Conservation (phyloP, 1,140 invertebrate species). For the Hyles euphorbiae region DNA sequence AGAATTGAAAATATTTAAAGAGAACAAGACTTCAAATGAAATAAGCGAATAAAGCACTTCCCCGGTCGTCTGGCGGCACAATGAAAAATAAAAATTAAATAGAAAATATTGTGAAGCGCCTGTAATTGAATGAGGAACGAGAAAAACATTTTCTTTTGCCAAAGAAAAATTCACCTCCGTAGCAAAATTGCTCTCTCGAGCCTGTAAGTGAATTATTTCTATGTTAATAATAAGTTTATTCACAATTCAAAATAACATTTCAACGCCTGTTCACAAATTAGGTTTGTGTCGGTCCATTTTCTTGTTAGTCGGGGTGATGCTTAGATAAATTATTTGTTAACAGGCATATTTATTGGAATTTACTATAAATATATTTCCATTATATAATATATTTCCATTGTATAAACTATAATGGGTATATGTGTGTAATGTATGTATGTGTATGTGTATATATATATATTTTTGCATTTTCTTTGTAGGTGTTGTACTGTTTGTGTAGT, state of each 20-base stretch:
- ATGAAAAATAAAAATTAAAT: constrained; percentile 64
- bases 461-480: too few relatives aligned
- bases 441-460: too few relatives aligned
- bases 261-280: constrained; percentile 26
- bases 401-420: too few relatives aligned
- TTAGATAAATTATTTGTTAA: too few relatives aligned
- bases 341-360: too few relatives aligned
- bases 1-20: too few relatives aligned
- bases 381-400: too few relatives aligned
- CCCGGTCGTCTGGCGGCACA: constrained; percentile 27
- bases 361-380: too few relatives aligned
- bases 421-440: too few relatives aligned
- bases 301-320: constrained; percentile 10
- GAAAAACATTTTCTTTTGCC: constrained; percentile 39
- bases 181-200: neutral
- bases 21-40: constrained; percentile 24
- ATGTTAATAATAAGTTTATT: constrained; percentile 68
- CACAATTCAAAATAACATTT: constrained; percentile 53
- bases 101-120: constrained; percentile 61
- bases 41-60: constrained; percentile 36
- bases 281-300: constrained; percentile 15
- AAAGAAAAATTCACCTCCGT: constrained; percentile 33
- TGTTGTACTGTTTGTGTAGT: too few relatives aligned
- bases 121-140: constrained; percentile 59
- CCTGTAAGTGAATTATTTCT: constrained; percentile 64